Percentiles rank a stretch among this genome's conserved stretches.
Evolutionary conservation across 1,140 invertebrate genomes (phyloP).

Genomic region (Drosophila takahashii): DNA sequence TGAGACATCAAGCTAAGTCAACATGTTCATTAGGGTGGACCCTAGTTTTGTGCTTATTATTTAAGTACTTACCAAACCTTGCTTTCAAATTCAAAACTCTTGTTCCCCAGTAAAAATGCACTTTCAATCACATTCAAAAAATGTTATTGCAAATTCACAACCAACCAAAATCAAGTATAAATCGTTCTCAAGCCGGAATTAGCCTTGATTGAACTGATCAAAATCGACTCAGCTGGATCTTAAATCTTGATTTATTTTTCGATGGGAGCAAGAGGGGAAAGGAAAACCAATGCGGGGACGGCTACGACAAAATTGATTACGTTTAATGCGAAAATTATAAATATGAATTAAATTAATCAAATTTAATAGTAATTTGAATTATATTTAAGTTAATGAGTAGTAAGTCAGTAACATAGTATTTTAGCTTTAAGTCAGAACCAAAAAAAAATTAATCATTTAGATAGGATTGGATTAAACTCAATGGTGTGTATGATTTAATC

Average conservation of each 20-base stretch:
- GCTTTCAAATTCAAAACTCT: too few species aligned
- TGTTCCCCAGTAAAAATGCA: too few species aligned
- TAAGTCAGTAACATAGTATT: conserved; percentile 75
- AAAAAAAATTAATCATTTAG: conserved; percentile 53
- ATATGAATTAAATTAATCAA: conserved; percentile 83
- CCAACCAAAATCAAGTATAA: background rate
- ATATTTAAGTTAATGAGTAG: conserved; percentile 83
- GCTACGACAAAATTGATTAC: conserved; percentile 74
- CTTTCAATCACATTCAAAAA: too few species aligned
- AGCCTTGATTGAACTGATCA: conserved; percentile 9
- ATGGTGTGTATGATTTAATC: conserved; percentile 39
- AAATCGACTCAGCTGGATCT: conserved; percentile 15
- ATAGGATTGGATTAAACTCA: conserved; percentile 37
- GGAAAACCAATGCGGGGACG: conserved; percentile 60
- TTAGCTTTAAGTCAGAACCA: conserved; percentile 69
- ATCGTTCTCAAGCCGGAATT: background rate
- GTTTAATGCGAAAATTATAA: conserved; percentile 82
- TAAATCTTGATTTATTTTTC: conserved; percentile 32
- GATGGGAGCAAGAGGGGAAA: conserved; percentile 7
- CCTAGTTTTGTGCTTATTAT: background rate
- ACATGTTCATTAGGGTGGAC: background rate
- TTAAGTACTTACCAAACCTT: background rate
- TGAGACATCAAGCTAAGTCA: background rate
- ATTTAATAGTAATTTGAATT: conserved; percentile 83
- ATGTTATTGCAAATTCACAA: too few species aligned